Conservation (phyloP, 2,113 vertebrate genomes). For the Carollia perspicillata region DNA sequence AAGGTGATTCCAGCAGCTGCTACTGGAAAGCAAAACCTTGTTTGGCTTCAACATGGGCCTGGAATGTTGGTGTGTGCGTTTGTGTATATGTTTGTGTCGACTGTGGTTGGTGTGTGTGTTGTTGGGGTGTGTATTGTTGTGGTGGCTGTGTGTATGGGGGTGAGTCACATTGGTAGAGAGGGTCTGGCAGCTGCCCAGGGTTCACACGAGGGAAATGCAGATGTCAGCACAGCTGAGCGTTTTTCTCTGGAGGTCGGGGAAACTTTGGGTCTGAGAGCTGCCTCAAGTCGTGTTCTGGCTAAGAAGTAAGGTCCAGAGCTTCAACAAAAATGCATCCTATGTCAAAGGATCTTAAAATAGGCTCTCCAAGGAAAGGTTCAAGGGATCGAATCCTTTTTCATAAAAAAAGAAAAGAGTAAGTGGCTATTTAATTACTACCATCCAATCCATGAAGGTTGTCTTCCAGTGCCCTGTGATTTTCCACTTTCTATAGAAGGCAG, state of each 20-base stretch:
- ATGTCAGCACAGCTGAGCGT: not conserved
- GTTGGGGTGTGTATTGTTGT: not conserved
- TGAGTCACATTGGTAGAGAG: not conserved
- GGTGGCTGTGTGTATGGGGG: not conserved
- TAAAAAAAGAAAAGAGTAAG: conserved; percentile 20
- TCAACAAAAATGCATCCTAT: not conserved
- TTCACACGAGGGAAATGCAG: not conserved
- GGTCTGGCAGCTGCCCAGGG: not conserved
- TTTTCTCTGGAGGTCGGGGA: not conserved
- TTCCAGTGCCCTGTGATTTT: not conserved
- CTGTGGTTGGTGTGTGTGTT: not conserved
- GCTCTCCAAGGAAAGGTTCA: conserved; percentile 1
- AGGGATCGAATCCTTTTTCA: not conserved
- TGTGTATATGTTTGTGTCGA: not conserved
- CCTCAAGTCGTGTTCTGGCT: conserved; percentile 3
- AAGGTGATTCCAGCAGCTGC: not conserved
- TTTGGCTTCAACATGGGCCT: not conserved
- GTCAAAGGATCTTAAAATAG: conserved; percentile 33
- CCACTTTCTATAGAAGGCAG: not conserved
- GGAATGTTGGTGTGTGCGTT: not conserved
- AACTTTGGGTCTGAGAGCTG: not conserved
- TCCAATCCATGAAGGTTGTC: not conserved
- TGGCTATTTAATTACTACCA: not conserved
- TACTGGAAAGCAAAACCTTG: not conserved
- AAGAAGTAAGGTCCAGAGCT: not conserved